A percentile compares a stretch with the other conserved stretches of the same genome.
Evolutionary conservation across 2,797 vertebrate genomes (phyloP).

Genomic region (Scolopax rusticola): DNA sequence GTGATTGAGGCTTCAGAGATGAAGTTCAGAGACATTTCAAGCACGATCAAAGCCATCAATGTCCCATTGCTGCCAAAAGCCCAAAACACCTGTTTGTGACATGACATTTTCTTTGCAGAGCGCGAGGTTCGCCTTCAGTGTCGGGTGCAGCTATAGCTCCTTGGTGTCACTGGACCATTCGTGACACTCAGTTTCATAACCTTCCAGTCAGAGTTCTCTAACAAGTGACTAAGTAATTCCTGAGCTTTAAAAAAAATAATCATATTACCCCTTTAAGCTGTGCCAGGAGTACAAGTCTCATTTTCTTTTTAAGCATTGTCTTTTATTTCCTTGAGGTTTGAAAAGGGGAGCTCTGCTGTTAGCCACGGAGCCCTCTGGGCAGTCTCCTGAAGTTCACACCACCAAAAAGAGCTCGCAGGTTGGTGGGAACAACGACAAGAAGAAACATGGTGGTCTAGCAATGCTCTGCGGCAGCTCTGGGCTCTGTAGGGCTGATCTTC

Average conservation of each 20-base stretch:
- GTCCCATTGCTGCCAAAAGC: conserved; percentile 63
- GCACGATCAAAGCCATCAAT: conserved; percentile 66
- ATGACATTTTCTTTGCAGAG: conserved; percentile 18
- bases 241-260: conserved; percentile 1
- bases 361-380: not conserved
- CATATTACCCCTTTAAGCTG: not conserved
- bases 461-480: not conserved
- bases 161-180: not conserved
- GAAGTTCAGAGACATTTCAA: conserved; percentile 72
- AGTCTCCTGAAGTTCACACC: not conserved
- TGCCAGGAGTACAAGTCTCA: not conserved
- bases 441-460: not conserved
- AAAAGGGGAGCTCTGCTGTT: conserved; percentile 14
- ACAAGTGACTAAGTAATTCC: not conserved
- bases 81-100: conserved; percentile 32
- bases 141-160: not conserved
- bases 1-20: conserved; percentile 66
- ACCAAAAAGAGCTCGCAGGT: not conserved
- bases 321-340: conserved; percentile 33
- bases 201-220: conserved; percentile 27
- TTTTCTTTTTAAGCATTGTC: not conserved
- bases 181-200: not conserved
- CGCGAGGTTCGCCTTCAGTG: conserved; percentile 32
- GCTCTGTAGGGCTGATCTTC: not conserved
- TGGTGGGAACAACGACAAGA: not conserved